Percentiles rank a stretch among this genome's conserved stretches.
Evolutionary conservation across 2,888 invertebrate genomes (phyloP).

Genomic region (Hypena proboscidalis): DNA sequence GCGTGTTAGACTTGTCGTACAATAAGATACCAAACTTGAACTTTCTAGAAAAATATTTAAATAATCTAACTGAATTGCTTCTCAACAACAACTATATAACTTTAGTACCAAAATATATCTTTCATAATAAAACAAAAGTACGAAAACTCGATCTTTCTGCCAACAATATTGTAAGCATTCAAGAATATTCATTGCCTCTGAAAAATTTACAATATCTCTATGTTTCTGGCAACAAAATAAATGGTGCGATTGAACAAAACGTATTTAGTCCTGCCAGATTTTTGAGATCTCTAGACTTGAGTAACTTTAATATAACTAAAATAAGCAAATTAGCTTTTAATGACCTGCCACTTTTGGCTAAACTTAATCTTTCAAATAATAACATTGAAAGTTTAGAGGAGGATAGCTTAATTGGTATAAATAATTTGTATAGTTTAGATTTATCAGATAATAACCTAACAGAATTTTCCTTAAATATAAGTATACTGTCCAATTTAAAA

Average conservation of each 20-base stretch:
- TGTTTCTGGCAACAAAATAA: constrained; percentile 57
- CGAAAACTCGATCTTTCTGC: constrained; percentile 63
- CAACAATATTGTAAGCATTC: constrained; percentile 61
- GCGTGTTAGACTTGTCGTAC: constrained; percentile 62
- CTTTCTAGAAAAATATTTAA: constrained; percentile 55
- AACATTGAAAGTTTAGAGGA: constrained; percentile 54
- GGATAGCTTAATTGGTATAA: constrained; percentile 60
- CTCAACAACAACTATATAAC: constrained; percentile 60
- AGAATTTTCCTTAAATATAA: constrained; percentile 49
- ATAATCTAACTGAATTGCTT: constrained; percentile 59
- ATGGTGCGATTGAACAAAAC: constrained; percentile 52
- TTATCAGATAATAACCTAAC: constrained; percentile 62
- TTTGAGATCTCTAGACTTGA: constrained; percentile 65
- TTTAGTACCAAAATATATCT: constrained; percentile 46
- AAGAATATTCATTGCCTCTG: constrained; percentile 61
- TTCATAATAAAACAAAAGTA: constrained; percentile 55
- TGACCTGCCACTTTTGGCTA: constrained; percentile 62
- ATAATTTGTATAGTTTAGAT: constrained; percentile 69
- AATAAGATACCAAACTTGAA: constrained; percentile 56
- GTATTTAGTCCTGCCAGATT: constrained; percentile 65
- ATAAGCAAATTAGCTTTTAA: constrained; percentile 61
- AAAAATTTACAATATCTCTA: constrained; percentile 65
- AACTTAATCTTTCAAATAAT: constrained; percentile 69
- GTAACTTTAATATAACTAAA: constrained; percentile 56
- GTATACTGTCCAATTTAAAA: constrained; percentile 53